Conservation (phyloP, 2,888 invertebrate genomes). For the Drosophila conformis region DNA sequence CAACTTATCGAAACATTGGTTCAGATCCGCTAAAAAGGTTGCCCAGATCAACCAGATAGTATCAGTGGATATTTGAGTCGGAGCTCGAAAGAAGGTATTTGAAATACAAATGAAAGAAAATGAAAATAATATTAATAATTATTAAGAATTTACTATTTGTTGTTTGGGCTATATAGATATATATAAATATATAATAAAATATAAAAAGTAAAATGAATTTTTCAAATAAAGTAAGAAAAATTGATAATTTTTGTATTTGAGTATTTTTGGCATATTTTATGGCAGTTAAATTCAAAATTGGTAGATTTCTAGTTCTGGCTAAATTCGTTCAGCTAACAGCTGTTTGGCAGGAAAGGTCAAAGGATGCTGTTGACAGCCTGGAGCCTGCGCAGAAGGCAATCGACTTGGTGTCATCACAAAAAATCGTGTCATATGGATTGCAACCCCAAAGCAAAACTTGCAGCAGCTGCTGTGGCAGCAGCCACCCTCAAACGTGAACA, state of each 20-base stretch:
- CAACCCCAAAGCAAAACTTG: slow-evolving; percentile 27
- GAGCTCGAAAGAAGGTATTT: no score
- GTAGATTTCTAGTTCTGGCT: neutral
- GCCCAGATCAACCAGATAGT: neutral
- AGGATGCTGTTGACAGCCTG: slow-evolving; percentile 36
- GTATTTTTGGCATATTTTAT: neutral
- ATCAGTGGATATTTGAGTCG: neutral
- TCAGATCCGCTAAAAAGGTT: neutral
- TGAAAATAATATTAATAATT: neutral
- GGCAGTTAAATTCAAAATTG: neutral
- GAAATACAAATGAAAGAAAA: neutral
- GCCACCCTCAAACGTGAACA: slow-evolving; percentile 23
- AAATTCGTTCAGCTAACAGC: neutral
- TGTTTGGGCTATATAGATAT: neutral
- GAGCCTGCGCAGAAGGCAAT: slow-evolving; percentile 42
- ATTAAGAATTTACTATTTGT: neutral
- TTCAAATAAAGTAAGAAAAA: neutral
- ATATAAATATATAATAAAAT: no score
- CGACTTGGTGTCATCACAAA: slow-evolving; percentile 6
- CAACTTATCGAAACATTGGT: neutral
- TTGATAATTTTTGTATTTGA: neutral
- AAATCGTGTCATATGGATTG: slow-evolving; percentile 28
- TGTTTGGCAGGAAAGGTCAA: slow-evolving; percentile 2
- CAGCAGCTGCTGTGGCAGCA: slow-evolving; percentile 40
- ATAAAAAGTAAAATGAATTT: neutral